These are phyloP conservation scores for Cynopterus brachyotis DNA, from an alignment of 2,113 vertebrate species.

Conservation along the genomic window DNA sequence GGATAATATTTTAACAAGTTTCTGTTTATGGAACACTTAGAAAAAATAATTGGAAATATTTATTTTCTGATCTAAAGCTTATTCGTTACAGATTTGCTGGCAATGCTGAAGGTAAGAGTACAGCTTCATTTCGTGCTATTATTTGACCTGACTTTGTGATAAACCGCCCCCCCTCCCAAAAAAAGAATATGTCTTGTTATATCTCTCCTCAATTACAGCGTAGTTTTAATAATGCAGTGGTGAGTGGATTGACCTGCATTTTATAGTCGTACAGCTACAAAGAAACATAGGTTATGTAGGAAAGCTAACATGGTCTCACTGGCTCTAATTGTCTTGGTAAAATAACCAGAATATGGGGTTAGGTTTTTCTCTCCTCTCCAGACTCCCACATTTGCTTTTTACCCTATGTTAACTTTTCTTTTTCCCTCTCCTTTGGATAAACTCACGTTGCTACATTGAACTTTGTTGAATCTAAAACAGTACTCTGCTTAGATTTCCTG, in stretches of 20 bases:
- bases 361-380: neutral
- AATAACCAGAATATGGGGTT: neutral
- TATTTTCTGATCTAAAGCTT: conserved; percentile 63
- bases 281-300: neutral
- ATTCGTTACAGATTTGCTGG: conserved; percentile 19
- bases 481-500: neutral
- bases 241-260: neutral
- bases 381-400: neutral
- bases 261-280: neutral
- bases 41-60: conserved; percentile 69
- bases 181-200: neutral
- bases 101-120: conserved; percentile 38
- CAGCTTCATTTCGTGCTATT: neutral
- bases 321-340: neutral
- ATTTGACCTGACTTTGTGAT: neutral
- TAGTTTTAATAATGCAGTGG: neutral
- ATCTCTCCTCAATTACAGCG: neutral
- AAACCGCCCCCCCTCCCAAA: rapidly evolving
- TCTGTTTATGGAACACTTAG: conserved; percentile 57
- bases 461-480: neutral
- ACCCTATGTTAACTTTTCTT: neutral
- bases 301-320: neutral
- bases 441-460: neutral
- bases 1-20: conserved; percentile 48
- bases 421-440: neutral